A percentile compares a stretch with the other conserved stretches of the same genome.
Conservation (phyloP, 1,140 invertebrate genomes). For the Drosophila asahinai region DNA sequence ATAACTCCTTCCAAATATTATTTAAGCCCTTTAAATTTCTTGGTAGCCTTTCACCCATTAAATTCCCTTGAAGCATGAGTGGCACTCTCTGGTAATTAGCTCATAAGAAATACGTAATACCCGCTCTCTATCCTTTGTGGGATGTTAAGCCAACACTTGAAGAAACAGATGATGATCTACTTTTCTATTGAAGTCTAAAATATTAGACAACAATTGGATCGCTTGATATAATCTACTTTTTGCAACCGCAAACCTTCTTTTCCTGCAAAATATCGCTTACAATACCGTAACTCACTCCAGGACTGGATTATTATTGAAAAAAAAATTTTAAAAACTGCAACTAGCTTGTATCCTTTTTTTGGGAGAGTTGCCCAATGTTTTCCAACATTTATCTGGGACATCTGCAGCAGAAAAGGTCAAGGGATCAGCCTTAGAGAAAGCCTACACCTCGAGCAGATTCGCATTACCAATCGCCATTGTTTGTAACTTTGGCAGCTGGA, state of each 20-base stretch:
- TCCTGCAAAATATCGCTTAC: constrained; percentile 23
- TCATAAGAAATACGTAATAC: neutral
- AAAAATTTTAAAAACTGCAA: constrained; percentile 44
- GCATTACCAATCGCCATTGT: constrained; percentile 33
- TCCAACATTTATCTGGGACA: constrained; percentile 59
- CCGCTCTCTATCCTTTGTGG: constrained; percentile 11
- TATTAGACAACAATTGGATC: constrained; percentile 54
- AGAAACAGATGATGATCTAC: constrained; percentile 27
- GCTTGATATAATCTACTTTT: constrained; percentile 47
- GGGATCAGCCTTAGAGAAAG: constrained; percentile 52
- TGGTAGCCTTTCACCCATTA: neutral
- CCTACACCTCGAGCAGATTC: constrained; percentile 57
- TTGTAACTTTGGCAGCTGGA: constrained; percentile 36
- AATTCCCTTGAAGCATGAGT: neutral
- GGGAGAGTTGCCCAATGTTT: constrained; percentile 52
- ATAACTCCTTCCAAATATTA: neutral
- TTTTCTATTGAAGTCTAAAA: constrained; percentile 30
- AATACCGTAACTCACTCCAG: too few relatives aligned
- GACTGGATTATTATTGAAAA: constrained; percentile 1
- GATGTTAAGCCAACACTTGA: constrained; percentile 23
- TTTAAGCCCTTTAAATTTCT: neutral
- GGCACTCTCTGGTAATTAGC: neutral
- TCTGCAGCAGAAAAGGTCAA: constrained; percentile 69
- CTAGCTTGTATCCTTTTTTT: constrained; percentile 3
- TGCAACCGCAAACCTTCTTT: constrained; percentile 28